These are phyloP conservation scores for Cerastis rubricosa DNA, from an alignment of 2,888 invertebrate genomes.

Conservation along the genomic window DNA sequence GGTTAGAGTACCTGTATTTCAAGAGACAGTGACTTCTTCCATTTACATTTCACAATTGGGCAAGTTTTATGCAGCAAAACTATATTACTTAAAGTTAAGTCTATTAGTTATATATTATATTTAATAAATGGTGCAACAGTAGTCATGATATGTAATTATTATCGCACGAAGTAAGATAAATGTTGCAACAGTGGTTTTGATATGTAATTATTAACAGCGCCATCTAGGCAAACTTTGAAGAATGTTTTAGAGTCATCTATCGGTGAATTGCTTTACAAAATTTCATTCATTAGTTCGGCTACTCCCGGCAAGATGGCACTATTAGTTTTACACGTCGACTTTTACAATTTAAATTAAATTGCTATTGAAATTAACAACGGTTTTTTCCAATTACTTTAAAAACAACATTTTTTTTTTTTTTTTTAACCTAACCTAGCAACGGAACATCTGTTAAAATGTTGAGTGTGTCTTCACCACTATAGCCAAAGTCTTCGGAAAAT, in stretches of 20 bases:
- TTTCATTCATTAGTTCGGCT: slow-evolving; percentile 9
- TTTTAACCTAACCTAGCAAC: neutral
- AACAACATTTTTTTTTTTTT: too few species aligned
- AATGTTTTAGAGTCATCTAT: slow-evolving; percentile 27
- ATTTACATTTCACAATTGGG: too few species aligned
- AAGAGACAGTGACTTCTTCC: too few species aligned
- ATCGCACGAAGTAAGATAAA: too few species aligned
- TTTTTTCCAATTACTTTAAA: neutral
- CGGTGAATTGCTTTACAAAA: neutral
- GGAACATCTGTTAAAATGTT: neutral
- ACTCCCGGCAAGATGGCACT: slow-evolving; percentile 40
- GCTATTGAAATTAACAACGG: neutral
- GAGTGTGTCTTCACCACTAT: neutral
- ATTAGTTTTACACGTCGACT: neutral
- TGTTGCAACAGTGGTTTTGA: neutral
- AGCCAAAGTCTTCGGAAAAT: neutral
- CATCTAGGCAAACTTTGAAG: slow-evolving; percentile 29
- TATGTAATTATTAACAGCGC: slow-evolving; percentile 9
- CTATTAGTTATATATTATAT: too few species aligned
- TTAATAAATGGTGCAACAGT: too few species aligned
- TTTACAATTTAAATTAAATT: neutral
- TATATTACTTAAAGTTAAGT: too few species aligned
- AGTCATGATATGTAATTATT: too few species aligned
- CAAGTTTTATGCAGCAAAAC: too few species aligned
- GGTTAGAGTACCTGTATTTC: too few species aligned